Base-by-base conservation (phyloP, 2,113 vertebrate species). In the Trochalopteron elliotii region DNA sequence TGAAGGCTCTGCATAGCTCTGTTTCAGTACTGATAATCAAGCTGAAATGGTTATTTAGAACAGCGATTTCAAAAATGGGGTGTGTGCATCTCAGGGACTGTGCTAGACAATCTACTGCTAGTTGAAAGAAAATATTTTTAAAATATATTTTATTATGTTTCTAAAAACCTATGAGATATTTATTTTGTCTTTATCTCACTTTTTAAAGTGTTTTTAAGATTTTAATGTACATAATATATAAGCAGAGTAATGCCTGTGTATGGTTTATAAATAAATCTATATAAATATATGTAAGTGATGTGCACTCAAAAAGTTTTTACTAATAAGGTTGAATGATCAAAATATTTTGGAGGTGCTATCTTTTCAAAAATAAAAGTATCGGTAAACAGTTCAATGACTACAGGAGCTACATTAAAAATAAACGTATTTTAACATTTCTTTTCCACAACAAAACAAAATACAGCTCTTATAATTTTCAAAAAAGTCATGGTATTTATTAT, bases 81-180 rank as follows among this genome's bases (percentile, higher is more conserved):
- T 22, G 10, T 1, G 1, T 24, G 21, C 0, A 1, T 61, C 37
- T 70, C 20, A 40, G 10, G 23, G 23, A 12, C 6, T 45, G 42
- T 0, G 1, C 13, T 53, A 71, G 42, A 27, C 25, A 75, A 28
- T 23, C 7, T 3, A 13, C 11, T 63, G 59, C 12, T 25, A 79
- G 2, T 63, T 47, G 31, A 37, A 75, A 71, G 8, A 82, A 85
- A 75, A 90, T 57, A 61, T 18, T 83, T 75, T 70, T 10, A 3
- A 68, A 68, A 37, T 2, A 4, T 8, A 45, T 45, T 55, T 45
- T 56, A 24, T 49, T 71, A 8, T 42, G 12, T 28, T 80, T 44
- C 40, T 28, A 77, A 5, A 49, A 76, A 9, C 3, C 12, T 18
- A 5, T 37, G 2, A 53, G 25, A 4, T 17, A 15, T 50, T 83